These are phyloP conservation scores for Lophura nycthemera DNA, from an alignment of 2,113 vertebrate species.

Conservation along the genomic window DNA sequence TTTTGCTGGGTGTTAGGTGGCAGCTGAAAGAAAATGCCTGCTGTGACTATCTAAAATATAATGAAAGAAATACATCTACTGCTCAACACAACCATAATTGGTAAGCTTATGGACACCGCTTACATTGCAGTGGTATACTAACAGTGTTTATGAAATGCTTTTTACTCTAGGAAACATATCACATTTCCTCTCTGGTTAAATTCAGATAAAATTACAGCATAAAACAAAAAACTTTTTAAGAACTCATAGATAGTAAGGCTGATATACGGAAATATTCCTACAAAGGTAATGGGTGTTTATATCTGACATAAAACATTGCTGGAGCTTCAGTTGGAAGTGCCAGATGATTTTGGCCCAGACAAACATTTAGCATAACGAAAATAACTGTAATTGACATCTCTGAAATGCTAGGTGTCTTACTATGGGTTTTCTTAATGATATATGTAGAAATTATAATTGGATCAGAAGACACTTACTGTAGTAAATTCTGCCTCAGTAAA, in stretches of 20 bases:
- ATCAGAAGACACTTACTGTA: neutral
- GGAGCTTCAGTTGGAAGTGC: neutral
- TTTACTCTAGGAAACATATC: too few relatives aligned
- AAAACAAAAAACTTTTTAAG: neutral
- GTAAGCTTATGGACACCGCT: neutral
- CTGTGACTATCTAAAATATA: neutral
- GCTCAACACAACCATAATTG: neutral
- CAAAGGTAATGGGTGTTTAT: neutral
- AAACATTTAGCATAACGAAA: neutral
- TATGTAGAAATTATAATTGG: neutral
- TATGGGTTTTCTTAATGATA: neutral
- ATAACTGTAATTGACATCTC: neutral
- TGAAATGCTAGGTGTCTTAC: neutral
- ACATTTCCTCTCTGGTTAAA: neutral
- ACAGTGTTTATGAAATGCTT: neutral
- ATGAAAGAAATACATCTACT: neutral
- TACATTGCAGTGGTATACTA: neutral
- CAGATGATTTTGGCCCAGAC: neutral
- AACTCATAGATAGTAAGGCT: neutral
- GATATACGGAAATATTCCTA: neutral
- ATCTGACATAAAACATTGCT: neutral
- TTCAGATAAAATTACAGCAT: neutral
- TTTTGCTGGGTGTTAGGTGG: neutral
- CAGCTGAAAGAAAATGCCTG: neutral
- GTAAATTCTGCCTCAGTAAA: slow-evolving; percentile 23